Base-by-base conservation (phyloP, 2,113 vertebrate genomes). In the Cricetomys ansorgei region DNA sequence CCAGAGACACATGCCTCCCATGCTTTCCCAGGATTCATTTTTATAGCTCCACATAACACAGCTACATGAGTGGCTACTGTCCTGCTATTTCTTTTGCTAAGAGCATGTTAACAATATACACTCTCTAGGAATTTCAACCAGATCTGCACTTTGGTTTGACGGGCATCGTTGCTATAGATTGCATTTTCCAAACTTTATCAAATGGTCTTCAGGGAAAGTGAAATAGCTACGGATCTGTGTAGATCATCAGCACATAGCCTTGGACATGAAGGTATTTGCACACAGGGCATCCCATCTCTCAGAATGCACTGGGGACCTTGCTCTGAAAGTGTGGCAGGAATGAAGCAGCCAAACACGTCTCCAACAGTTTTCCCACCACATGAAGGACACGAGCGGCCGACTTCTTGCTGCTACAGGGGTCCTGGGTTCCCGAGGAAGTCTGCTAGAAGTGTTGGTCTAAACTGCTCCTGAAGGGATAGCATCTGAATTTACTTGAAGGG, bases 61-160 rank as follows among this genome's bases (percentile, higher is more conserved):
- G 1, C 0, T 29, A 25, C 7, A 7, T 31, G 48, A 19, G 17
- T 17, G 11, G 27, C 21, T 73, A 34, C 9, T 43, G 1, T 15
- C 5, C 2, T 75, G 16, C 25, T 76, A 55, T 27, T 76, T 65
- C 17, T 76, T 48, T 40, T 53, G 4, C 27, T 67, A 55, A 43
- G 23, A 43, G 55, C 37, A 64, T 21, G 17, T 7, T 65, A 15
- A n/a, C 37, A 53, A 76, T 3, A 34, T 65, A 17, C 25, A 62
- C 12, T 86, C n/a, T 53, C 17, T 65, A 65, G 19, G 77, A 86
- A 37, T 34, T 13, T n/a, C 12, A 59, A 80, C 59, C 21, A 45
- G 17, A 48, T 17, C 2, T 57, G 31, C 45, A 50, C 11, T 11
- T n/a, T 67, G 48, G 4, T 85, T 53, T 40, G 7, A 5, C 64